These are phyloP conservation scores for Phaedon cochleariae DNA, from an alignment of 2,888 invertebrate genomes.

Conservation along the genomic window DNA sequence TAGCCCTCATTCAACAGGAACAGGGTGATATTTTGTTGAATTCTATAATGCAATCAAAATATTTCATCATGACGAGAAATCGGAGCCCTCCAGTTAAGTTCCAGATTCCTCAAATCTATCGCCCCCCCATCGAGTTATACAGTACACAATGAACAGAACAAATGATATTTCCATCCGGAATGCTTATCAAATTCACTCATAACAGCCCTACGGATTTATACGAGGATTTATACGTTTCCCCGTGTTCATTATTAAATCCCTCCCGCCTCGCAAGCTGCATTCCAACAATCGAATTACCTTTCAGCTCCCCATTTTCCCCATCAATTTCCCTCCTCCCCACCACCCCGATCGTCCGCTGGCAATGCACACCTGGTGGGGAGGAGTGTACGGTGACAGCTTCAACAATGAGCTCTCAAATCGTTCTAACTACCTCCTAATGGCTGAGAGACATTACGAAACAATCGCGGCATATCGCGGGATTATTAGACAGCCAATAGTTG, in stretches of 20 bases:
- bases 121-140: background rate
- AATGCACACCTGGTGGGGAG: background rate
- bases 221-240: background rate
- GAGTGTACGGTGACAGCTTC: background rate
- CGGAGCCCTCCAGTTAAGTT: no score
- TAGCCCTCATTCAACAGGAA: no score
- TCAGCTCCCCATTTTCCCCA: constrained; percentile 11
- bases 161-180: background rate
- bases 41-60: no score
- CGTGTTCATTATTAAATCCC: constrained; percentile 14
- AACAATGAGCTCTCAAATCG: constrained; percentile 39
- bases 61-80: no score
- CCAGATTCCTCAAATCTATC: background rate
- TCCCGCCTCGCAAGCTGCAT: constrained; percentile 7
- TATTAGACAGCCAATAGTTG: constrained; percentile 47
- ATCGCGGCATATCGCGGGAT: constrained; percentile 49
- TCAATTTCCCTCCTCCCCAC: constrained; percentile 2
- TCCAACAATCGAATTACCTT: constrained; percentile 18
- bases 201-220: background rate
- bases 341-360: background rate
- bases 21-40: no score
- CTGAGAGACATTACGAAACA: constrained; percentile 46
- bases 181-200: background rate
- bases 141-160: constrained; percentile 5
- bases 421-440: constrained; percentile 43